Evolutionary conservation across 2,797 vertebrate species (phyloP).

Genomic region (Rhyacichthys aspro): DNA sequence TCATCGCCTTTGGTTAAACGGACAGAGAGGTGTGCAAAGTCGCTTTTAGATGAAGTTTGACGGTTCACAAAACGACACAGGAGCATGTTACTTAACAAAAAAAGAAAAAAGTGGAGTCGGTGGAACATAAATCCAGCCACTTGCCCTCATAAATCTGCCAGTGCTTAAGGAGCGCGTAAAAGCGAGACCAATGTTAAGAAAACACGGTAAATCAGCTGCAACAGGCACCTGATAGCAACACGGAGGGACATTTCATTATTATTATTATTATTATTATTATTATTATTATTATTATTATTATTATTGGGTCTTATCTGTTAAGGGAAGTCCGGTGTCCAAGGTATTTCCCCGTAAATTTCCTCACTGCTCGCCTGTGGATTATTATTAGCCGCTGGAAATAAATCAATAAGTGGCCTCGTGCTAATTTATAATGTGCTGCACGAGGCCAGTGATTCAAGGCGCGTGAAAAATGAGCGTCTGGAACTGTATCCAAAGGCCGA

Average conservation of each 20-base stretch:
- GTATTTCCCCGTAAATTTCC: constrained; percentile 49
- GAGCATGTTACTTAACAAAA: neutral
- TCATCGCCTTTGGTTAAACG: too few species aligned
- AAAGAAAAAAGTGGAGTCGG: neutral
- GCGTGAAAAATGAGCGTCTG: constrained; percentile 66
- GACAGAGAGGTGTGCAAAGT: neutral
- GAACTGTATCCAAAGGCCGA: constrained; percentile 61
- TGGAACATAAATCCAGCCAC: constrained; percentile 55
- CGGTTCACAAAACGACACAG: neutral
- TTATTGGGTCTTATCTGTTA: constrained; percentile 14
- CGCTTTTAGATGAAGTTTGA: neutral
- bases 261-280: constrained; percentile 22
- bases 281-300: constrained; percentile 6
- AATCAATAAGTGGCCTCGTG: constrained; percentile 69
- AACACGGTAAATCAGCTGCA: constrained; percentile 31
- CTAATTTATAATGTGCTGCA: constrained; percentile 73
- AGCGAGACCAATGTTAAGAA: constrained; percentile 48
- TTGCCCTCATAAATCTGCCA: constrained; percentile 56
- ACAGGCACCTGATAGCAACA: neutral
- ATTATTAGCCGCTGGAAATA: constrained; percentile 71
- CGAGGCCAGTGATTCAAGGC: constrained; percentile 61
- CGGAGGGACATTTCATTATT: constrained; percentile 22
- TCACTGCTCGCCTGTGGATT: constrained; percentile 51
- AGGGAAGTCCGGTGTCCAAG: constrained; percentile 26
- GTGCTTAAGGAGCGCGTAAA: constrained; percentile 56